These are phyloP conservation scores for Aleiodes sp. DNA, from an alignment of 1,140 invertebrate genomes.

Conservation along the genomic window DNA sequence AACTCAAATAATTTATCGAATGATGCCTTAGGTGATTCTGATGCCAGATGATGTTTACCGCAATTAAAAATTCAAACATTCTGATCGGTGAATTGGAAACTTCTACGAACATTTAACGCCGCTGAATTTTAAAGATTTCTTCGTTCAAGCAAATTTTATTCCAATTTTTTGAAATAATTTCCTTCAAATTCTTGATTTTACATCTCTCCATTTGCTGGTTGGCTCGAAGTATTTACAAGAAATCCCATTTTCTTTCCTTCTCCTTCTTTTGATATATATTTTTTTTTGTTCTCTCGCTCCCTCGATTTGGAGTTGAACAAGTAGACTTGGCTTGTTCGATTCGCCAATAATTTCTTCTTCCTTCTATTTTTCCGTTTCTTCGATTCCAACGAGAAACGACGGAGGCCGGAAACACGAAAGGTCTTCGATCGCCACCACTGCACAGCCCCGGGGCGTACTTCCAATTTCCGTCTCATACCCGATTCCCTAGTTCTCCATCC, in stretches of 20 bases:
- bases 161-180: not conserved
- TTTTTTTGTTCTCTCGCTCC: not conserved
- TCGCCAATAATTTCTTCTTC: conserved; percentile 10
- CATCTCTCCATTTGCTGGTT: too few species aligned
- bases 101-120: not conserved
- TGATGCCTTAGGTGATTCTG: not conserved
- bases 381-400: not conserved
- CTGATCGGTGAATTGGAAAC: not conserved
- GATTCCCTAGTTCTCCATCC: not conserved
- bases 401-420: conserved; percentile 3
- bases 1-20: not conserved
- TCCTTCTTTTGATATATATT: not conserved
- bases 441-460: conserved; percentile 16
- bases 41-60: not conserved
- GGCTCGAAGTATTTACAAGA: not conserved
- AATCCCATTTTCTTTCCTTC: not conserved
- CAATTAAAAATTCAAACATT: not conserved
- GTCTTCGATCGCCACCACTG: not conserved
- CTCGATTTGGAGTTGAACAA: not conserved
- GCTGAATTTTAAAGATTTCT: too few species aligned
- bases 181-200: not conserved
- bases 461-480: conserved; percentile 11
- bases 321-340: not conserved
- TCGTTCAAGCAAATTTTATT: too few species aligned
- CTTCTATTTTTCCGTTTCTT: not conserved